Evolutionary conservation across 2,797 vertebrate genomes (phyloP).

Genomic region (Danio tinwini): DNA sequence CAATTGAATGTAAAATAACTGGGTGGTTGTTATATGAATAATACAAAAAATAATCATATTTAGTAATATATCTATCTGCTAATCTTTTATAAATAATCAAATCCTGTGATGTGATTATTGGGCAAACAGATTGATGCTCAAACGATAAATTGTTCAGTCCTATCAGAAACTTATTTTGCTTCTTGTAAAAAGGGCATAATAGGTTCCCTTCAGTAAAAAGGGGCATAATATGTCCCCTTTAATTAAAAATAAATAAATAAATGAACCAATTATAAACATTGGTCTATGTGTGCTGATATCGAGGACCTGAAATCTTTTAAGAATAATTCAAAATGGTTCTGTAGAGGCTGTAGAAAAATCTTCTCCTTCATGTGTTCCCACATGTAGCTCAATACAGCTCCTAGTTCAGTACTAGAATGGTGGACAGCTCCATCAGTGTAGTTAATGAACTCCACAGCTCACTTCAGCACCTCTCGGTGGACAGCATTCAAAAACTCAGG

Average conservation of each 20-base stretch:
- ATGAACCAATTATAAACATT: neutral
- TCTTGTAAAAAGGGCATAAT: too few relatives aligned
- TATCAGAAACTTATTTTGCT: too few relatives aligned
- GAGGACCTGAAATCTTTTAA: neutral
- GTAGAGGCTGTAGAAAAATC: neutral
- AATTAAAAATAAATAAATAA: neutral
- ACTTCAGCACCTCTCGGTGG: conserved; percentile 2
- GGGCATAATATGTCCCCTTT: too few relatives aligned
- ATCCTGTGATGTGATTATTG: too few relatives aligned
- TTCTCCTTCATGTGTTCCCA: neutral
- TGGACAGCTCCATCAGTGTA: conserved; percentile 18
- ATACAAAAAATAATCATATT: too few relatives aligned
- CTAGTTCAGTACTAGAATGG: neutral
- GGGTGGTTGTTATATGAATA: too few relatives aligned
- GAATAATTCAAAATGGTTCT: neutral
- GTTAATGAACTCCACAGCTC: neutral
- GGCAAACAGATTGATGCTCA: too few relatives aligned
- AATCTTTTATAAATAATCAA: too few relatives aligned
- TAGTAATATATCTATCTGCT: too few relatives aligned
- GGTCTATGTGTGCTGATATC: neutral
- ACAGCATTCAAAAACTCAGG: neutral
- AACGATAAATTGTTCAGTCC: too few relatives aligned
- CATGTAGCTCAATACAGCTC: neutral
- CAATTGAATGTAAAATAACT: too few relatives aligned
- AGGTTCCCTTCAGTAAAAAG: too few relatives aligned